Conservation (phyloP, 1,140 invertebrate genomes). For the Drosophila chauvacae region DNA sequence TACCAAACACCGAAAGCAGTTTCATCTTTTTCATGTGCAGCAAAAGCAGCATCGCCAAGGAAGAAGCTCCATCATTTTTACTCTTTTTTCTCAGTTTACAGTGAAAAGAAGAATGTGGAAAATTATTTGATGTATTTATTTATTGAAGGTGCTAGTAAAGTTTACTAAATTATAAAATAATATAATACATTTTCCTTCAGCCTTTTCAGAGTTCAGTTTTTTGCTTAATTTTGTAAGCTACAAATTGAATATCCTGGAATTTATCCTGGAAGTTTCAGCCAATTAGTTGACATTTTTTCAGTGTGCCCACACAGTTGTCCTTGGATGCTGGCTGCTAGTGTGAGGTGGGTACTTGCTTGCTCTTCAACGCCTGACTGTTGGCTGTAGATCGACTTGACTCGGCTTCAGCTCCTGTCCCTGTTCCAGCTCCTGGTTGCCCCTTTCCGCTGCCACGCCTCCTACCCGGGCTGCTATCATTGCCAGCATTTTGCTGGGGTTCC, state of each 20-base stretch:
- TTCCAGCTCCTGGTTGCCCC: slow-evolving; percentile 12
- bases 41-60: slow-evolving; percentile 36
- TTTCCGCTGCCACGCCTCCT: slow-evolving; percentile 23
- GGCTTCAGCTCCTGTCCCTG: slow-evolving; percentile 7
- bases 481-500: slow-evolving; percentile 32
- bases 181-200: neutral
- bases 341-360: slow-evolving; percentile 52
- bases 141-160: neutral
- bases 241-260: neutral
- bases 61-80: slow-evolving; percentile 74
- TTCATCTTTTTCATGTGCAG: slow-evolving; percentile 78
- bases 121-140: neutral
- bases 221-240: no score
- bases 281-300: slow-evolving; percentile 3
- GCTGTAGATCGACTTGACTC: slow-evolving; percentile 49
- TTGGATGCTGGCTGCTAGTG: slow-evolving; percentile 51
- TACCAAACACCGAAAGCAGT: slow-evolving; percentile 57
- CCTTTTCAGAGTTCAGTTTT: neutral
- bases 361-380: slow-evolving; percentile 56
- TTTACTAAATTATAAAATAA: neutral
- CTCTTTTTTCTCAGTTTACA: slow-evolving; percentile 38
- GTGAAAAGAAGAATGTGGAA: neutral
- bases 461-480: slow-evolving; percentile 44
- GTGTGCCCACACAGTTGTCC: slow-evolving; percentile 30
- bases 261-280: neutral